A percentile compares a stretch with the other conserved stretches of the same genome.
Conservation (phyloP, 1,140 invertebrate genomes). For the Venustaconcha ellipsiformis region DNA sequence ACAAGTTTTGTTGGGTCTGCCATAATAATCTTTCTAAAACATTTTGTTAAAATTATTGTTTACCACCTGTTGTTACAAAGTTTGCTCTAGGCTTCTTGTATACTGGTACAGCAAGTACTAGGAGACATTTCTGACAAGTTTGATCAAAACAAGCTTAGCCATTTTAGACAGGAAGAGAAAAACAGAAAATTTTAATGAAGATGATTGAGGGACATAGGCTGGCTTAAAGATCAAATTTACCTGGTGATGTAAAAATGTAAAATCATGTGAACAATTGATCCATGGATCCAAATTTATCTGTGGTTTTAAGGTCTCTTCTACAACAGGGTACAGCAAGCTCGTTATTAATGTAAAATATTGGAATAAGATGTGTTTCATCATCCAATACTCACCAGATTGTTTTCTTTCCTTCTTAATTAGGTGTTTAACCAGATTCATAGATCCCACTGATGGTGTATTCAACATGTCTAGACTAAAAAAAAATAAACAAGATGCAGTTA, state of each 20-base stretch:
- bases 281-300: background rate
- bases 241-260: background rate
- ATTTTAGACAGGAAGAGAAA: too few species aligned
- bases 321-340: background rate
- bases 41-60: too few species aligned
- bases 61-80: too few species aligned
- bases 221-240: background rate
- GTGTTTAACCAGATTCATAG: conserved; percentile 68
- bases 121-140: too few species aligned
- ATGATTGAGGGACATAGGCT: too few species aligned
- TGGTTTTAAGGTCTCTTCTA: background rate
- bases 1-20: too few species aligned
- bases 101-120: too few species aligned
- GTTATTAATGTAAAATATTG: background rate
- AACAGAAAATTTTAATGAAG: too few species aligned
- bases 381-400: conserved; percentile 2
- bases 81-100: too few species aligned
- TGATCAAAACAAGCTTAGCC: too few species aligned
- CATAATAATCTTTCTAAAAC: too few species aligned
- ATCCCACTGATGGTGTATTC: conserved; percentile 52
- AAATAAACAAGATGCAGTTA: conserved; percentile 2
- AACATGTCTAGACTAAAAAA: conserved; percentile 55
- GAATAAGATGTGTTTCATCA: too few species aligned
- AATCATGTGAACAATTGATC: background rate
- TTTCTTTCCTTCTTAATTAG: conserved; percentile 58